These are phyloP conservation scores for Hoplostethus atlanticus DNA, from an alignment of 2,797 vertebrate genomes.

Conservation along the genomic window DNA sequence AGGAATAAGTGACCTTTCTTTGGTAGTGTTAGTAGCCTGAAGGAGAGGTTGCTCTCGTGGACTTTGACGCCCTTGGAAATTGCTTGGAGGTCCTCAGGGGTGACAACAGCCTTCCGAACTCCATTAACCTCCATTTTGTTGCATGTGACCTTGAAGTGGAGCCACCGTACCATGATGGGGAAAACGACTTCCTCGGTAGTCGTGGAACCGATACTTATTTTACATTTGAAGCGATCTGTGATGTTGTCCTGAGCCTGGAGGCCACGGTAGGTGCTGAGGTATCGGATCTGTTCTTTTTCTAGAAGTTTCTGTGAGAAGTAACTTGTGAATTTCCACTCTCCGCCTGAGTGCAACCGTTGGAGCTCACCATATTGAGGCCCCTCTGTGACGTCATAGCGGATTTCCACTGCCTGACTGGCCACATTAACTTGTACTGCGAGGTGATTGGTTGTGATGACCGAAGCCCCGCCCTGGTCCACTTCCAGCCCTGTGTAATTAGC, in stretches of 20 bases:
- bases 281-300: conserved; percentile 83
- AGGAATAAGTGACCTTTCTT: conserved; percentile 87
- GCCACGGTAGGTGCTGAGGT: conserved; percentile 84
- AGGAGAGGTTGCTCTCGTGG: conserved; percentile 82
- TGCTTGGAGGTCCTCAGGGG: conserved; percentile 83
- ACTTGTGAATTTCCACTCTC: conserved; percentile 86
- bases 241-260: conserved; percentile 81
- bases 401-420: conserved; percentile 78
- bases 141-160: conserved; percentile 87
- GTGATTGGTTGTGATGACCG: conserved; percentile 83
- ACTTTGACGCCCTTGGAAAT: conserved; percentile 81
- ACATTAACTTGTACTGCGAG: conserved; percentile 87
- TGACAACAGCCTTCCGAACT: conserved; percentile 78
- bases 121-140: conserved; percentile 85
- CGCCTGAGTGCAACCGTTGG: conserved; percentile 82
- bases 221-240: conserved; percentile 89
- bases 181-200: conserved; percentile 82
- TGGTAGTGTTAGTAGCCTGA: conserved; percentile 86
- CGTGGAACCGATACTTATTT: conserved; percentile 80
- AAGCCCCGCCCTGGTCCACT: conserved; percentile 83
- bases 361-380: conserved; percentile 87
- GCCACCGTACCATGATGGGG: conserved; percentile 85
- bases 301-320: conserved; percentile 88
- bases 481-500: conserved; percentile 86
- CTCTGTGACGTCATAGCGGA: conserved; percentile 84